These are phyloP conservation scores for Aviceda subcristata DNA, from an alignment of 2,113 vertebrate genomes.

Conservation along the genomic window DNA sequence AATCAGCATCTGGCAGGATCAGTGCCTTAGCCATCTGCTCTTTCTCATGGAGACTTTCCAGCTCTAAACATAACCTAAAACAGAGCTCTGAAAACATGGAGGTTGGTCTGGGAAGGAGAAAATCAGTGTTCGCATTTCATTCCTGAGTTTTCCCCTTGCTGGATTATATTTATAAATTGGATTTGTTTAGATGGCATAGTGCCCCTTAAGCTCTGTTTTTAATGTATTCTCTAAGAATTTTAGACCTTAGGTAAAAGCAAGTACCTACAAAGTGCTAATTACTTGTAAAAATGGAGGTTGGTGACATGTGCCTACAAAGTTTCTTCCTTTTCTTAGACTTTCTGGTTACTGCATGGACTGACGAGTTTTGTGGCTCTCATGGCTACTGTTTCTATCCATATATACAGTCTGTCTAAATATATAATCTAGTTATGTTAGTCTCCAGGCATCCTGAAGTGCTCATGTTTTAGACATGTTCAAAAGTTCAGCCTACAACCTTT, in stretches of 20 bases:
- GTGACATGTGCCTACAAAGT: not conserved
- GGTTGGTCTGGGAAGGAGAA: not conserved
- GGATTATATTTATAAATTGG: not conserved
- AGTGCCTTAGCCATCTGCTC: constrained; percentile 41
- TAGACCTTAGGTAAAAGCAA: not conserved
- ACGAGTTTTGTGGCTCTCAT: not conserved
- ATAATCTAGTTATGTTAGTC: not conserved
- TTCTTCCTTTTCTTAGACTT: not conserved
- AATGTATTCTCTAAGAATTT: not conserved
- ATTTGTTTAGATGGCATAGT: not conserved
- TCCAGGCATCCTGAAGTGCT: not conserved
- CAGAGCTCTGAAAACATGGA: constrained; percentile 15
- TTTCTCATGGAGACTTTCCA: constrained; percentile 53
- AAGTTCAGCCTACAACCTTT: not conserved
- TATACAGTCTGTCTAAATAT: not conserved
- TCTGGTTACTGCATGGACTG: not conserved
- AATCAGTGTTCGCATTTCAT: not conserved
- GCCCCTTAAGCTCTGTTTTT: not conserved
- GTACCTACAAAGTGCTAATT: not conserved
- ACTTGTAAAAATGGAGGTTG: not conserved
- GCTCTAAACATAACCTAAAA: constrained; percentile 29
- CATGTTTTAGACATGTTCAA: not conserved
- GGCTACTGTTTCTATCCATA: not conserved
- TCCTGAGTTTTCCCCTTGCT: not conserved
- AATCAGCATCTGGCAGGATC: constrained; percentile 54